Evolutionary conservation across 2,888 invertebrate species (phyloP).

Genomic region (Rotaria socialis): DNA sequence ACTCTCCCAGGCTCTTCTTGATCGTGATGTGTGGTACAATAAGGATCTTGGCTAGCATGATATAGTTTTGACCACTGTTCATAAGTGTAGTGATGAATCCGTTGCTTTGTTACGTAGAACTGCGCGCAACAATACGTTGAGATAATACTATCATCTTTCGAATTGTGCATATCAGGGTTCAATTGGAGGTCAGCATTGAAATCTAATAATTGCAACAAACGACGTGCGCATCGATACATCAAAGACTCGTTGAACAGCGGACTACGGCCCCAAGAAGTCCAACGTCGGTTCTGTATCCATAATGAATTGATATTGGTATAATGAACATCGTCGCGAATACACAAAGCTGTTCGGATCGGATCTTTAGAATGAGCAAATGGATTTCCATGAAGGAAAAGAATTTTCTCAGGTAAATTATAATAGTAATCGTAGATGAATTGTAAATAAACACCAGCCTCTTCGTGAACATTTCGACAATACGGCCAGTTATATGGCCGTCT

Average conservation of each 20-base stretch:
- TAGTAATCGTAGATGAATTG: neutral
- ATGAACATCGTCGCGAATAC: neutral
- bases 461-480: neutral
- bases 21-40: too few relatives aligned
- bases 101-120: neutral
- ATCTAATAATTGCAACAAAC: neutral
- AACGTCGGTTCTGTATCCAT: neutral
- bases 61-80: too few relatives aligned
- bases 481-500: neutral
- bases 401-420: neutral
- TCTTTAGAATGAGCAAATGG: neutral
- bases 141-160: neutral
- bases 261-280: neutral
- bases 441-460: neutral
- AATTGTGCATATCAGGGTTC: neutral
- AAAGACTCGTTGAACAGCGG: neutral
- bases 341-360: neutral
- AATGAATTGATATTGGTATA: neutral
- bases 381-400: neutral
- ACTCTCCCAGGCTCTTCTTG: too few relatives aligned
- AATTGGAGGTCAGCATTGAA: neutral
- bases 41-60: too few relatives aligned
- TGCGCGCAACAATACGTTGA: neutral
- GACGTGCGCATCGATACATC: neutral
- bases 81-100: too few relatives aligned